A percentile compares a stretch with the other conserved stretches of the same genome.
Conservation (phyloP, 1,140 invertebrate genomes). For the Drosophila paulistorum region DNA sequence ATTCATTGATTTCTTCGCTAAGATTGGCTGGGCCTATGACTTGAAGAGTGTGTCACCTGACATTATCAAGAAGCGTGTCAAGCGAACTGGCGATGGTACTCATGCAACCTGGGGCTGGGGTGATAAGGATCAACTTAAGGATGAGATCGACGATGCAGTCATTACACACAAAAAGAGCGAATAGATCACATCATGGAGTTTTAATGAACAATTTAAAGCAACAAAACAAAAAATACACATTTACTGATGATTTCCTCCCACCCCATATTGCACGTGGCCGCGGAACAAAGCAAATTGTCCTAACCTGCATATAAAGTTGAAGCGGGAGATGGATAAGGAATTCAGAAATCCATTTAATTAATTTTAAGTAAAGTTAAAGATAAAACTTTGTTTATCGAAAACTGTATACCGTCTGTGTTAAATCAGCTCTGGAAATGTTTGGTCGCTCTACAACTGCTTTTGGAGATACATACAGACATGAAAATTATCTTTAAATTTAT, state of each 20-base stretch:
- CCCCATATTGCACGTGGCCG: conserved; percentile 45
- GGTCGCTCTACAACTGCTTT: conserved; percentile 61
- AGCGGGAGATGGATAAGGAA: conserved; percentile 11
- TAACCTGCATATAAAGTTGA: conserved; percentile 25
- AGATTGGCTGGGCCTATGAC: conserved; percentile 95
- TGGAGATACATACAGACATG: conserved; percentile 38
- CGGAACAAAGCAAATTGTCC: conserved; percentile 34
- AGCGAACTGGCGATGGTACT: conserved; percentile 91
- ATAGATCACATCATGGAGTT: conserved; percentile 42
- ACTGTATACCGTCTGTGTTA: conserved; percentile 78
- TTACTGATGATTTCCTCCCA: conserved; percentile 33
- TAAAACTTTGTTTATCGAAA: conserved; percentile 72
- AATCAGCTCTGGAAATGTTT: conserved; percentile 74
- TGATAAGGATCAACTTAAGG: conserved; percentile 89
- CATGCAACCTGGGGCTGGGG: conserved; percentile 93
- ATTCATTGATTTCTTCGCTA: conserved; percentile 93
- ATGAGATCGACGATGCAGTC: conserved; percentile 87
- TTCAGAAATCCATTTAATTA: conserved; percentile 58
- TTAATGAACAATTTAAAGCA: conserved; percentile 55
- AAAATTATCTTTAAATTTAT: conserved; percentile 58
- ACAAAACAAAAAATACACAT: conserved; percentile 17
- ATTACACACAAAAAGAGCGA: conserved; percentile 86
- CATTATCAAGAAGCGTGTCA: conserved; percentile 88
- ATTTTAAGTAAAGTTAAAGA: conserved; percentile 71
- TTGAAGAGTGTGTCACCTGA: conserved; percentile 91